Evolutionary conservation across 2,113 vertebrate species (phyloP).

Genomic region (Origma solitaria): DNA sequence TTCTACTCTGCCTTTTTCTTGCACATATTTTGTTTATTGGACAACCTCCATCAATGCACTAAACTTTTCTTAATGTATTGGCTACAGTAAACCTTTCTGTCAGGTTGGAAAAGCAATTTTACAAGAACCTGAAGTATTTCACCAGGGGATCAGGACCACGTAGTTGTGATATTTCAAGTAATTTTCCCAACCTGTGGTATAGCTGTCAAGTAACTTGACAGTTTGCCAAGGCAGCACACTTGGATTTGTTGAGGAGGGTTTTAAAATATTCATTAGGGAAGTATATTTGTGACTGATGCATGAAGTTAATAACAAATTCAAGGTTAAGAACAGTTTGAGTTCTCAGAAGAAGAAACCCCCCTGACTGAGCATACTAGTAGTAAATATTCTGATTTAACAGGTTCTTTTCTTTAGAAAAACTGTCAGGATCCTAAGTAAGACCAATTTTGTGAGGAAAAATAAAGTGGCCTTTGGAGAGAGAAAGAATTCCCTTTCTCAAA

Average conservation of each 20-base stretch:
- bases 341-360: background rate
- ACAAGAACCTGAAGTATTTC: background rate
- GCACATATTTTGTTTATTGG: background rate
- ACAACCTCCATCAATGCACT: background rate
- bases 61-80: background rate
- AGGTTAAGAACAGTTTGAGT: background rate
- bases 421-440: background rate
- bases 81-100: background rate
- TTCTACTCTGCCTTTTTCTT: background rate
- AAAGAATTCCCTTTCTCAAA: background rate
- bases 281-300: slow-evolving; percentile 21
- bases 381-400: background rate
- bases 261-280: slow-evolving; percentile 48
- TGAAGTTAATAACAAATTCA: slow-evolving; percentile 16
- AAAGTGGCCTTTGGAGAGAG: background rate
- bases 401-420: background rate
- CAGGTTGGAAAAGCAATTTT: background rate
- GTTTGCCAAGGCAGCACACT: background rate
- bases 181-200: slow-evolving; percentile 1
- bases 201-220: background rate
- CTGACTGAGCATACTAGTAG: background rate
- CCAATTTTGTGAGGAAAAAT: background rate
- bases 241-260: background rate
- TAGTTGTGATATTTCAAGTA: background rate
- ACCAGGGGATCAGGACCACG: background rate